phyloP scores from a whole-genome alignment of 2,797 vertebrate genomes.

The Microctenopoma steveboyesi region DNA sequence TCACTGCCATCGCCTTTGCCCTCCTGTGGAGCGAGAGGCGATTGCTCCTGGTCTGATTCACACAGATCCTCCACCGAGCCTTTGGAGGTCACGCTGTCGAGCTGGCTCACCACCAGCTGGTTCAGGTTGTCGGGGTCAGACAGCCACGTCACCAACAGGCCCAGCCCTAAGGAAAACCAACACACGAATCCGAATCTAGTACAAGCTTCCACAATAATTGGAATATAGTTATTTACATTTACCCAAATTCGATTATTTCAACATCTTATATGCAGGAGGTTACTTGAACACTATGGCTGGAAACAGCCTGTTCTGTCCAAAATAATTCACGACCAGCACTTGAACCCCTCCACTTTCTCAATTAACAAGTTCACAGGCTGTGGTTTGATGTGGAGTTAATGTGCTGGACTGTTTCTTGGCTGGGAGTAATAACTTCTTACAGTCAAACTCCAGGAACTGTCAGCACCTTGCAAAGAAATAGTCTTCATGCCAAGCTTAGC shows the following conservation, averaged over 20 bases:
- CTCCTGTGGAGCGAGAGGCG: slow-evolving; percentile 54
- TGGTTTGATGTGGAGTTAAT: background rate
- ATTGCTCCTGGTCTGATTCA: slow-evolving; percentile 61
- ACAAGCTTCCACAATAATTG: background rate
- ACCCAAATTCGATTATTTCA: background rate
- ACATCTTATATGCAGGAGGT: background rate
- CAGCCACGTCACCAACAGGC: slow-evolving; percentile 77
- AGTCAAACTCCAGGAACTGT: background rate
- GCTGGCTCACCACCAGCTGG: slow-evolving; percentile 81
- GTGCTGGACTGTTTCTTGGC: background rate
- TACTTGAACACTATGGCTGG: background rate
- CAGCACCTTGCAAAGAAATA: background rate
- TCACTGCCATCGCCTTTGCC: slow-evolving; percentile 50
- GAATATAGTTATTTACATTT: background rate
- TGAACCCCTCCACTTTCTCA: background rate
- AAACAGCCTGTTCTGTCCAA: background rate
- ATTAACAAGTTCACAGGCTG: background rate
- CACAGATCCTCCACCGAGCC: slow-evolving; percentile 61
- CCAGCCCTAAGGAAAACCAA: slow-evolving; percentile 70
- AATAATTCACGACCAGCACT: background rate
- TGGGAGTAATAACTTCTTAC: background rate
- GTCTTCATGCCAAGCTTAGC: too few species aligned
- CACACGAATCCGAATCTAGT: background rate
- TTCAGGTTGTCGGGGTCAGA: slow-evolving; percentile 85
- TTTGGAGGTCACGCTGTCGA: slow-evolving; percentile 69